Percentiles rank a stretch among this genome's conserved stretches.
Conservation (phyloP, 2,797 vertebrate species). For the Anas bahamensis region DNA sequence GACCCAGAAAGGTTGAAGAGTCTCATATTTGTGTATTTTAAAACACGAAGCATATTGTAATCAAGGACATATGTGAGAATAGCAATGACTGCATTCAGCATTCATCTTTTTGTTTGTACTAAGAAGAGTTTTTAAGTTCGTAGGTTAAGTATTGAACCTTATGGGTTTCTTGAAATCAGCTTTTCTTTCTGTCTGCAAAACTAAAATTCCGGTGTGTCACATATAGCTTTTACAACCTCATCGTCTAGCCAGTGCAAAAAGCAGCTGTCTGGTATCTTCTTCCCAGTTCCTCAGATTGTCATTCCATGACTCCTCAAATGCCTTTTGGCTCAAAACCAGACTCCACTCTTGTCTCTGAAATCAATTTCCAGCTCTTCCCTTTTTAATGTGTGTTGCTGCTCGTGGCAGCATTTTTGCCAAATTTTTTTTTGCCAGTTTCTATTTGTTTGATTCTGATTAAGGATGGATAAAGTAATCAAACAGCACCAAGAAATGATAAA, state of each 20-base stretch:
- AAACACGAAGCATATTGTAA: not conserved
- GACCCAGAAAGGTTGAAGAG: not conserved
- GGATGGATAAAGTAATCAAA: not conserved
- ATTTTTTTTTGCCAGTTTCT: not conserved
- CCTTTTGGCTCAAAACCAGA: not conserved
- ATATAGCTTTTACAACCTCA: not conserved
- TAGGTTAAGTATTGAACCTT: not conserved
- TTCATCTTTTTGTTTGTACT: not conserved
- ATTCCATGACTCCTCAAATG: not conserved
- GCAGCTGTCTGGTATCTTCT: not conserved
- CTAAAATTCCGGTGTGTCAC: not conserved
- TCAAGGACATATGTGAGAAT: not conserved
- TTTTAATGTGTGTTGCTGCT: not conserved
- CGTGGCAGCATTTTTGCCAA: not conserved
- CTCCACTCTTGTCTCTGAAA: not conserved
- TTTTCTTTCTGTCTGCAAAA: not conserved
- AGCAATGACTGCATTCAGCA: conserved; percentile 18
- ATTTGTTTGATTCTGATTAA: not conserved
- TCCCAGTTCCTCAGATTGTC: not conserved
- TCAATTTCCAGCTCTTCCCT: not conserved
- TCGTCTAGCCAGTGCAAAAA: not conserved
- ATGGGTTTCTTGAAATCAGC: not conserved
- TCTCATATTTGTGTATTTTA: not conserved
- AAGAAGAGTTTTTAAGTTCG: not conserved
- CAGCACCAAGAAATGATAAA: not conserved